Base-by-base conservation (phyloP, 2,113 vertebrate genomes). In the Sylvia atricapilla region DNA sequence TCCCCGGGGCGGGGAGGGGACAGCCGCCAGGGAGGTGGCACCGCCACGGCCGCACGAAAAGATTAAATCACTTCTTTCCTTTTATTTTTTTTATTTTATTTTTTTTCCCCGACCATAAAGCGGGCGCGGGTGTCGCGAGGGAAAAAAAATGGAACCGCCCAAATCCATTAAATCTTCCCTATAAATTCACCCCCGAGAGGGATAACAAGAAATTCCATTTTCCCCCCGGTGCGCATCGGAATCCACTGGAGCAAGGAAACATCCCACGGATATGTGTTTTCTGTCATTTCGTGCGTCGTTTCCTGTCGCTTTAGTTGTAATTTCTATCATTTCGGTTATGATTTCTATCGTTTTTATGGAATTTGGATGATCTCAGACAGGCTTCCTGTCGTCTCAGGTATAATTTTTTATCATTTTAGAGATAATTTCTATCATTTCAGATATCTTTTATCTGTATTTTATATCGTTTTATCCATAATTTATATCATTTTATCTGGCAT, bases 301-400 rank as follows among this genome's bases (percentile, higher is more conserved):
- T 20, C 25, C 3, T 17, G 3, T 2, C 1, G 6, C 23, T 35
- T 18, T 4, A 2, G 19, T 5, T 1, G 3, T 18, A 2, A 11
- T 78, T 52, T 43, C 19, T 5, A 4, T 9, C 58, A 10, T 50
- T n/a, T 50, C 18, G 5, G 30, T 6, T 1, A 5, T 27, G 1
- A 8, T 77, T 50, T 63, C 17, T 8, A 8, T 12, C 58, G 7
- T 50, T 41, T 52, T n/a, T 9, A 11, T 33, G 6, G 18, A 2
- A 19, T 24, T 39, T 4, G 2, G 16, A 2, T 37, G 5, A 60
- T 25, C 23, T 3, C 24, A 8, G 22, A 5, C n/a, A 24, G 56
- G 6, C n/a, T 35, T 50, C 41, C 23, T 25, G 4, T 35, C 19
- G 7, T 22, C 35, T 35, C 9, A 9, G 23, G 2, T 5, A 3